A percentile compares a stretch with the other conserved stretches of the same genome.
phyloP scores from a whole-genome alignment of 2,113 vertebrate genomes.

The Syrmaticus mikado region DNA sequence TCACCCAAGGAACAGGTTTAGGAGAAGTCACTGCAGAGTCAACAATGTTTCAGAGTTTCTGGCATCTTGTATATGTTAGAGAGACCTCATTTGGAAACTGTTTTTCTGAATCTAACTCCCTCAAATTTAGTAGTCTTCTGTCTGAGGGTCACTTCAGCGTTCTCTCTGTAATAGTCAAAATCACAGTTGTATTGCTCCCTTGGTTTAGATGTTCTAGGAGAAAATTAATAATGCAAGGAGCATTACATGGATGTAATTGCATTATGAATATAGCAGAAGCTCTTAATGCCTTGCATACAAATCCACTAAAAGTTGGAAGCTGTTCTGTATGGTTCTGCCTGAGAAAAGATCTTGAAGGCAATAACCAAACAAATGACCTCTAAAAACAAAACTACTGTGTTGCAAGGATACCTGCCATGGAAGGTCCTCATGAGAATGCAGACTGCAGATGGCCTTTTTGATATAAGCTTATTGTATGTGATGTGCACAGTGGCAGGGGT shows the following conservation, averaged over 20 bases:
- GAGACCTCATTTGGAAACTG: background rate
- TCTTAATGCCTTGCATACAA: background rate
- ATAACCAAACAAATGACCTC: background rate
- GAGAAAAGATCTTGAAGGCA: background rate
- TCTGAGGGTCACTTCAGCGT: background rate
- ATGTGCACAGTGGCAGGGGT: background rate
- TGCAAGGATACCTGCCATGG: background rate
- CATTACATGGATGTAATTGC: background rate
- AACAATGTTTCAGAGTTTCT: background rate
- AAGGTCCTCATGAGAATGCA: background rate
- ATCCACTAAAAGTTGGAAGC: background rate
- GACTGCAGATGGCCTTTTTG: background rate
- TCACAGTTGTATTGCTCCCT: background rate
- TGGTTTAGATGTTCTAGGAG: background rate
- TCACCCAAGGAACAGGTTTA: background rate
- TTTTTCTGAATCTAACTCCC: background rate
- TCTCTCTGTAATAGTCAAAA: background rate
- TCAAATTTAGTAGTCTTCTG: background rate
- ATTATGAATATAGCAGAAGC: background rate
- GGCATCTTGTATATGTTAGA: background rate
- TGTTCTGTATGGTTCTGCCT: background rate
- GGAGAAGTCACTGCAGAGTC: background rate
- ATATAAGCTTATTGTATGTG: rapidly evolving
- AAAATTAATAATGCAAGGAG: background rate
- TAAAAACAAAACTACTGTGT: background rate